Evolutionary conservation across 1,140 invertebrate species (phyloP), one percentile per base, ranked within the genome.

Genomic region (Paramacrobiotus metropolitanus): DNA sequence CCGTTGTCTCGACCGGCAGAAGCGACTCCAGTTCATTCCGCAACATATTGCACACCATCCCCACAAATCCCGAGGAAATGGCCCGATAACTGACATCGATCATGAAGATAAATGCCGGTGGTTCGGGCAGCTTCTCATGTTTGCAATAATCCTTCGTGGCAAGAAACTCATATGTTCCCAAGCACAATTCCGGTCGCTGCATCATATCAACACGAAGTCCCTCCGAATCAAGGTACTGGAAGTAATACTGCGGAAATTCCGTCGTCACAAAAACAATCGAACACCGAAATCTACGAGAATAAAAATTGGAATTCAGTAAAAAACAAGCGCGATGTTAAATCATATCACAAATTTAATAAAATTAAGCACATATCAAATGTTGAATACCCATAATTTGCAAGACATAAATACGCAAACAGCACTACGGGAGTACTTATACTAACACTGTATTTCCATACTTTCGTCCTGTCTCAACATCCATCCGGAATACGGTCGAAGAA

Each of bases 51-150:
- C 93, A 96, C 0, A 98, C 73, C 18, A 94, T 76, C 64, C 85
- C 78, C 1, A 97, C 80, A 63, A 98, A 76, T 3, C 94, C 93
- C 62, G 82, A 90, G 72, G 91, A 92, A 2, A 97, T 77, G 65
- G 86, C 86, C 69, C 94, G 94, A 71, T 97, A 96, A 0, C 90
- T 94, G 1, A 98, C 94, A 73, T 99, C 94, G 64, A 99, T 85
- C 62, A 96, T 78, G 72, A 98, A 98, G 63, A 98, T 84, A 64
- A 94, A 82, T 2, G 90, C 93, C 59, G 94, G 94, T 63, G 89
- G 81, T 69, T 92, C 90, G 0, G 94, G 93, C 30, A 86, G 76
- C 40, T 76, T 77, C 68, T 89, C 87, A 70, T 95, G 87, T 84
- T 89, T 81, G 74, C 94, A 99, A 74, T 98, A 99, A 75, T 97